Base-by-base conservation (phyloP, 2,888 invertebrate species). In the Cryptophagus acutangulus region DNA sequence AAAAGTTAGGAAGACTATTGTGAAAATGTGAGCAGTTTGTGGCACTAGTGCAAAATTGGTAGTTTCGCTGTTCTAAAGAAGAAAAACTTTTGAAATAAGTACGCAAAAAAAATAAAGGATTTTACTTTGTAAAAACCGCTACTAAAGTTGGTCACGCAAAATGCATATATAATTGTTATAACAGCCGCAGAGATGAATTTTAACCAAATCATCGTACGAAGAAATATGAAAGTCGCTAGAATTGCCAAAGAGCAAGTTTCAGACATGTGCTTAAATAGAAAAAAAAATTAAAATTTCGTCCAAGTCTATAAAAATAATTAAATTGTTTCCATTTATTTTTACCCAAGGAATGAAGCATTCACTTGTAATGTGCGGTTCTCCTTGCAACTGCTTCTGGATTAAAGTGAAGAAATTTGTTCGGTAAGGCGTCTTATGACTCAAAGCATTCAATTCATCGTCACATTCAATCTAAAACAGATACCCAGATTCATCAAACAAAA, bases 121-220 rank as follows among this genome's bases (percentile, higher is more conserved):
- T 55, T 63, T 66, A 76, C 76, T 61, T 49, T 33, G 41, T 58
- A 62, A 40, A 61, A 61, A 15, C 73, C 69, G 31, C 78, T 70
- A 53, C 77, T 79, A 18, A 78, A 70, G 34, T 75, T 73, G 69
- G 82, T 78, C n/a, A 88, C 79, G 35, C 83, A 74, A 64, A 76
- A 78, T 0, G 81, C 70, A 62, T 88, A 90, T 45, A 81, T 73
- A 0, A 70, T 55, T 0, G 84, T 77, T 60, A 86, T 80, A 1
- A 74, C 60, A 1, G 78, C 65, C 13, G 84, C 86, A 35, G 87
- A 75, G 1, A 80, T 56, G 55, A 90, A 76, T 73, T 94, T 94
- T 35, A 92, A 71, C 51, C 86, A 74, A 58, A 87, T 87, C 49
- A 89, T 87, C 15, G 93, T 84, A 57, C 90, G 77, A 37, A 92